phyloP scores from a whole-genome alignment of 1,140 invertebrate species.

The Drosophila carrolli region DNA sequence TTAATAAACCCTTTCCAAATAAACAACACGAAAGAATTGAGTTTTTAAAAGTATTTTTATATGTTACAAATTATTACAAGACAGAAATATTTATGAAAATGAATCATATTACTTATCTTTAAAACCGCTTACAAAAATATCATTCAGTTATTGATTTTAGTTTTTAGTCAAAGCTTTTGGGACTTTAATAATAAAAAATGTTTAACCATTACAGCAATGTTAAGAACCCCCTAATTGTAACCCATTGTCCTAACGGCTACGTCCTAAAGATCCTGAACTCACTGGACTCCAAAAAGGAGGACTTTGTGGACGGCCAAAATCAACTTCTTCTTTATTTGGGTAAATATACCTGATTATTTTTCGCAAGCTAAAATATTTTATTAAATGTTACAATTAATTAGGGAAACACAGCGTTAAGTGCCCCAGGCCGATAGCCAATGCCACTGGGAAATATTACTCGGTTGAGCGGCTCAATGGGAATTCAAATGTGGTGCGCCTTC shows the following conservation, averaged over 20 bases:
- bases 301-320: slow-evolving; percentile 90
- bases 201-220: slow-evolving; percentile 81
- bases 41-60: too few species aligned
- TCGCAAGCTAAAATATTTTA: too few species aligned
- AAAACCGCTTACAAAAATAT: too few species aligned
- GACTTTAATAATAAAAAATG: too few species aligned
- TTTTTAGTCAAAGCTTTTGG: too few species aligned
- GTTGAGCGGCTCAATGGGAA: slow-evolving; percentile 86
- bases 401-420: slow-evolving; percentile 87
- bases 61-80: too few species aligned
- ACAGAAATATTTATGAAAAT: too few species aligned
- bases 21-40: too few species aligned
- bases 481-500: slow-evolving; percentile 89
- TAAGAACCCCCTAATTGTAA: slow-evolving; percentile 87
- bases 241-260: slow-evolving; percentile 88
- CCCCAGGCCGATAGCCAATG: slow-evolving; percentile 89
- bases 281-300: slow-evolving; percentile 89
- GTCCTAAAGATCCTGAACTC: slow-evolving; percentile 93
- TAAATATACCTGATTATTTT: slow-evolving; percentile 75
- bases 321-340: slow-evolving; percentile 89
- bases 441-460: slow-evolving; percentile 87
- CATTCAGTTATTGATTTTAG: too few species aligned
- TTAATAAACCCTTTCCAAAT: too few species aligned
- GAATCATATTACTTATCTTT: too few species aligned
- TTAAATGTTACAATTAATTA: slow-evolving; percentile 57